Evolutionary conservation across 2,888 invertebrate species (phyloP), one percentile per base, ranked within the genome.

Genomic region (Drosophila barbarae): DNA sequence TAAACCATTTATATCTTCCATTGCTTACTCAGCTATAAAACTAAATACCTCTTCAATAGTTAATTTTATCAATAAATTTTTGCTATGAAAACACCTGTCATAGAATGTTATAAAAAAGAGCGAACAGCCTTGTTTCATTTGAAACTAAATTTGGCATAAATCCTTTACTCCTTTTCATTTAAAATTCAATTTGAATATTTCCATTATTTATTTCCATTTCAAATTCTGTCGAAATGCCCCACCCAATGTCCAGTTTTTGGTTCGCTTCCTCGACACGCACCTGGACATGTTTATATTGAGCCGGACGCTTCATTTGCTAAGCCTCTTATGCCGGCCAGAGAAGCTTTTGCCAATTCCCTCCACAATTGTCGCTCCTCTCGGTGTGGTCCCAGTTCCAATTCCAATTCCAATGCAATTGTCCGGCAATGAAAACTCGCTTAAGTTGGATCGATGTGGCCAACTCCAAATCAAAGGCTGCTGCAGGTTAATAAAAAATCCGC

Each of bases 281-380:
- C 26, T 21, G 52, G 18, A 44, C 64, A 63, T 64, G 41, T 63
- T 64, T 51, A 36, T 42, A 44, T 21, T 52, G 52, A 44, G 42
- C 52, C 61, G 35, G 32, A 44, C 52, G 61, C 36, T 38, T 64
- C 52, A 63, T 63, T 63, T 63, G 67, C 23, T 65, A 66, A 65
- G 67, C 64, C 64, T 55, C 67, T 65, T 65, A 65, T 47, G 30
- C 18, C 32, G 41, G 12, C 26, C 67, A 26, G 18, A n/a, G 18
- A 26, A 26, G 61, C 64, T 55, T 32, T 32, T 26, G 41, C 9
- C 55, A 41, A 47, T 55, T 39, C 35, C 9, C 52, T 26, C 15
- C 26, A 7, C 52, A 26, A 64, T 64, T 63, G 51, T 64, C 42
- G n/a, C 52, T 44, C 32, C 52, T 52, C 36, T 44, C 26, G 18